Base-by-base conservation (phyloP, 2,888 invertebrate species). In the Parnassius apollo region DNA sequence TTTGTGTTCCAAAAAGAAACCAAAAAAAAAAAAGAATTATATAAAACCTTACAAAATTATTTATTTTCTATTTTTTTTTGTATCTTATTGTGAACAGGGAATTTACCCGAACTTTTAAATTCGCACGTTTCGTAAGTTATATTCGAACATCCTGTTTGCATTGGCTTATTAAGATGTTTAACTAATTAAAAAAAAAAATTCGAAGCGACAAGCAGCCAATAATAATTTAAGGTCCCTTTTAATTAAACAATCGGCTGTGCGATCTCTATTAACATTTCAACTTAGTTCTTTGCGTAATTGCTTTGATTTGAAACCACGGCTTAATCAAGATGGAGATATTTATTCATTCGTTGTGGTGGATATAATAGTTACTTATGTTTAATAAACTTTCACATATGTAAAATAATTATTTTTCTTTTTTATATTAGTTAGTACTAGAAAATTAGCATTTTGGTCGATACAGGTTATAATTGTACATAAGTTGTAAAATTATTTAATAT, bases 211-310 rank as follows among this genome's bases (percentile, higher is more conserved):
- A 45, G 45, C 48, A 56, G 42, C 53, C 66, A 60, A 66, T 66
- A 60, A 66, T 66, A 64, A 61, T 64, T 59, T 62, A 61, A 49
- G 62, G 61, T 55, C 52, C 54, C 55, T 55, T 68, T 70, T 70
- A 69, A 69, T 68, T 66, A 62, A 65, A 59, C 60, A 64, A 68
- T 68, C 65, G 52, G 51, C 61, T 59, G 56, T 55, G 53, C 50
- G 64, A 64, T 66, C 60, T 64, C 61, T 61, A 59, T 60, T 66
- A 68, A 68, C 70, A 66, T 69, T 67, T 69, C 65, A 61, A 65
- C 64, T 69, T 66, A 60, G 64, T 62, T 61, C 57, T 58, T 59
- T 61, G 57, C 62, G 64, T 66, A 66, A 66, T 66, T 64, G 62
- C 64, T 57, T 49, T 48, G 62, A 48, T 57, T 56, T 62, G 57